Conservation (phyloP, 2,797 vertebrate genomes). For the Acrossocheilus wenchowensis region DNA sequence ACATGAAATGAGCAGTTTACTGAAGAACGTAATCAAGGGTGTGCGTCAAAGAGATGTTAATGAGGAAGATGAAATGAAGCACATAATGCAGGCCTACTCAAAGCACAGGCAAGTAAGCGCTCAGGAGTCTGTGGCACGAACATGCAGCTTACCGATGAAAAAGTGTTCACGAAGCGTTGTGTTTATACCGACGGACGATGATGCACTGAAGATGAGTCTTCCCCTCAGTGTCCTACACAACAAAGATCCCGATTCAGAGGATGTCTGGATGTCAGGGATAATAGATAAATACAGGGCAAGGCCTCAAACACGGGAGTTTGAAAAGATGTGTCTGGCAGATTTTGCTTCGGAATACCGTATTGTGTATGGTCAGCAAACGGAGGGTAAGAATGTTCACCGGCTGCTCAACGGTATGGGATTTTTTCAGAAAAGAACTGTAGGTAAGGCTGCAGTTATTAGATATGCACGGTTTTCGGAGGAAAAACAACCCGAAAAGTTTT, state of each 20-base stretch:
- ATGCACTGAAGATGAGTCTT: slow-evolving; percentile 38
- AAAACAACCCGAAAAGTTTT: slow-evolving; percentile 45
- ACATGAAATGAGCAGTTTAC: slow-evolving; percentile 47
- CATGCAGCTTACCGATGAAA: slow-evolving; percentile 33
- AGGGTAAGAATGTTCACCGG: slow-evolving; percentile 10
- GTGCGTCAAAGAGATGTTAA: background rate
- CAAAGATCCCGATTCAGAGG: background rate
- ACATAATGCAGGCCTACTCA: slow-evolving; percentile 34
- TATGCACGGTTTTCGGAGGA: slow-evolving; percentile 32
- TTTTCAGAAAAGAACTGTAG: slow-evolving; percentile 25
- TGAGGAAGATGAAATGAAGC: slow-evolving; percentile 28
- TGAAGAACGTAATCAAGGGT: slow-evolving; percentile 33
- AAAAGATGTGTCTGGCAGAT: background rate
- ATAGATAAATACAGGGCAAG: background rate
- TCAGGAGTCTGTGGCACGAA: background rate
- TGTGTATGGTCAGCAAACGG: background rate
- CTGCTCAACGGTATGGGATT: slow-evolving; percentile 42
- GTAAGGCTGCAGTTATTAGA: slow-evolving; percentile 40
- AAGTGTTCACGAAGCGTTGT: slow-evolving; percentile 38
- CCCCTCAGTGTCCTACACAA: background rate
- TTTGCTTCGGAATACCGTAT: background rate
- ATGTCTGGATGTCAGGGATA: background rate
- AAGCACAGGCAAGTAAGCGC: slow-evolving; percentile 27
- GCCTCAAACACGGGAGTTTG: background rate
- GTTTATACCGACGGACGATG: slow-evolving; percentile 28